A percentile compares a stretch with the other conserved stretches of the same genome.
These are phyloP conservation scores for Chunga burmeisteri DNA, from an alignment of 2,113 vertebrate genomes.

Conservation along the genomic window DNA sequence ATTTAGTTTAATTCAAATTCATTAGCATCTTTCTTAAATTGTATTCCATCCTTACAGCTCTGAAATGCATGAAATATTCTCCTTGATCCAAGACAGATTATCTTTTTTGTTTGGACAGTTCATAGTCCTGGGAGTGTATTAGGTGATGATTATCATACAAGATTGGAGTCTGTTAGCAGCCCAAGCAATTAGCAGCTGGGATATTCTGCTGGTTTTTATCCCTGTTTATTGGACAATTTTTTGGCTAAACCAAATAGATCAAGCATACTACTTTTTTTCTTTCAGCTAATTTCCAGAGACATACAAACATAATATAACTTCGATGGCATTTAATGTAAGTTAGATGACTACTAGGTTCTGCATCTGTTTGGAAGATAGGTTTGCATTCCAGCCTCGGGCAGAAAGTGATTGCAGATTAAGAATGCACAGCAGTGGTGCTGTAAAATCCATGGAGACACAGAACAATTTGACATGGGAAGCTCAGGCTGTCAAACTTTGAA, in stretches of 20 bases:
- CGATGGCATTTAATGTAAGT: neutral
- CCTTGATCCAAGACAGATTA: neutral
- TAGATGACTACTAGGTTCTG: neutral
- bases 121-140: neutral
- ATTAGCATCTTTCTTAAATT: neutral
- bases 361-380: neutral
- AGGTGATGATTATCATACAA: neutral
- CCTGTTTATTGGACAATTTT: neutral
- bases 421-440: neutral
- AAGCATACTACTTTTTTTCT: neutral
- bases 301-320: neutral
- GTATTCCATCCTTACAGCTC: neutral
- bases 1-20: neutral
- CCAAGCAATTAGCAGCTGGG: neutral
- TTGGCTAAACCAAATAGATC: neutral
- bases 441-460: neutral
- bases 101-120: neutral
- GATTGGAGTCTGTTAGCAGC: neutral
- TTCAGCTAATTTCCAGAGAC: neutral
- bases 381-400: conserved; percentile 14
- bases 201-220: neutral
- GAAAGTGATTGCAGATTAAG: neutral
- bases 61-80: neutral
- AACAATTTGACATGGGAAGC: neutral
- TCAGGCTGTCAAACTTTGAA: neutral